Evolutionary conservation across 1,140 invertebrate species (phyloP).

Genomic region (Cydia amplana): DNA sequence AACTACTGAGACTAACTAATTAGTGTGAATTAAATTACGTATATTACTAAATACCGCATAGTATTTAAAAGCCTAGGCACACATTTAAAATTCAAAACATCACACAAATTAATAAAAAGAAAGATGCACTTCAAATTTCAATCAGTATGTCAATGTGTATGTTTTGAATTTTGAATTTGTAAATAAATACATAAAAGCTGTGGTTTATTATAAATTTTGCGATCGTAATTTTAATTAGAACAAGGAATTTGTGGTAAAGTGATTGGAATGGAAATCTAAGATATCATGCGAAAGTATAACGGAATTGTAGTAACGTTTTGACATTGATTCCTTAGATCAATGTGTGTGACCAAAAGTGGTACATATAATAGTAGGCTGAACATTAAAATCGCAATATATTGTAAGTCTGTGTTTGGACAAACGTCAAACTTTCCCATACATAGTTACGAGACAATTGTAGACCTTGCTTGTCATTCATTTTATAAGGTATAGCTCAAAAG

Average conservation of each 20-base stretch:
- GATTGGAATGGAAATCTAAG: neutral
- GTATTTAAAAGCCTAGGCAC: neutral
- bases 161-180: constrained; percentile 6
- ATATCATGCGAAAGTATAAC: neutral
- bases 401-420: neutral
- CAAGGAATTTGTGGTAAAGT: neutral
- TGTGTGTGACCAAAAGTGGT: neutral
- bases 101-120: neutral
- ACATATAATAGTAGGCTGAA: neutral
- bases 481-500: constrained; percentile 10
- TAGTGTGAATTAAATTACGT: neutral
- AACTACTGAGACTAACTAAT: neutral
- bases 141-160: neutral
- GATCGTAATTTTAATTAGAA: neutral
- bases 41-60: neutral
- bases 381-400: neutral
- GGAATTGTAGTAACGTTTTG: neutral
- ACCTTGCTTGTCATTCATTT: neutral
- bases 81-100: neutral
- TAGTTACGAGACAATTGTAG: neutral
- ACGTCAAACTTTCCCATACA: neutral
- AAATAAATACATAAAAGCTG: neutral
- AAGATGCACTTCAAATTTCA: neutral
- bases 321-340: neutral
- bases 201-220: neutral